Evolutionary conservation across 2,888 invertebrate genomes (phyloP), one percentile per base, ranked within the genome.

Genomic region (Erebia palarica): DNA sequence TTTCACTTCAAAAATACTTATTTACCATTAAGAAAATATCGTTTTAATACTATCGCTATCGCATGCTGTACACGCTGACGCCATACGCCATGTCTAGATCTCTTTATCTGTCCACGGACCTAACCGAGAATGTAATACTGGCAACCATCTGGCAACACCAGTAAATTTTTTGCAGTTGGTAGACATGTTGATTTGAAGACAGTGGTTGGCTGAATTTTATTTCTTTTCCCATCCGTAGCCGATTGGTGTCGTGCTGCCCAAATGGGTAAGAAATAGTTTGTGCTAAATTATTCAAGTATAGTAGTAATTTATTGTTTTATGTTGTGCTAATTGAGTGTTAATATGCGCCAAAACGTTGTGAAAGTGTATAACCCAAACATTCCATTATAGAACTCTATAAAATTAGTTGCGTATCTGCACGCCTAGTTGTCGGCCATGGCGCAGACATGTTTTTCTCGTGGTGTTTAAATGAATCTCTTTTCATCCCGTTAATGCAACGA

Each of bases 361-460:
- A 79, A 81, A 76, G 72, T 77, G 71, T 71, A 69, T 61, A 58
- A 57, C 55, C 36, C 36, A 57, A 63, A 68, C 13, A 59, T 66
- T 55, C 58, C 51, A 69, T 64, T 49, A 14, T n/a, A 58, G 27
- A 66, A 69, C 64, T 57, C 65, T 18, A 72, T 55, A 63, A 71
- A 73, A 75, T 71, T 67, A 57, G 72, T 71, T 68, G 65, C 44
- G 69, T 75, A 74, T 73, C 70, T 82, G 83, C 86, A 87, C 85
- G 89, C 88, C 83, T 88, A 87, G 86, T 86, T 89, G 92, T 91
- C 92, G 88, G 93, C 91, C 92, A 93, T 94, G 89, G 93, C 92
- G 92, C 87, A 90, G 93, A 93, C 93, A 93, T 94, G 93, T 92
- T 93, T 92, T 90, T 93, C 93, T 92, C 93, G 93, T 93, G 92